These are phyloP conservation scores for Hycleus phaleratus DNA, from an alignment of 1,140 invertebrate genomes.

Conservation along the genomic window DNA sequence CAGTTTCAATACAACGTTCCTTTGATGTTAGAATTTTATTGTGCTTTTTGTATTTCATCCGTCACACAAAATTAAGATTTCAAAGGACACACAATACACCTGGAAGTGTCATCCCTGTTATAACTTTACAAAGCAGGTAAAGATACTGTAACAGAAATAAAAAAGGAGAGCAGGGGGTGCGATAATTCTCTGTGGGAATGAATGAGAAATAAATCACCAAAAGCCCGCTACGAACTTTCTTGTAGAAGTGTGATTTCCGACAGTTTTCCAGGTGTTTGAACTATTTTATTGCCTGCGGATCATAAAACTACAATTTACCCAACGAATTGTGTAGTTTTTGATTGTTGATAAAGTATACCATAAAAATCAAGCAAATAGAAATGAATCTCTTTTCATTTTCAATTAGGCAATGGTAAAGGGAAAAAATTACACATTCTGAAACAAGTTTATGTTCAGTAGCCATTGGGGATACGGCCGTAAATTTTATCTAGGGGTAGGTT, in stretches of 20 bases:
- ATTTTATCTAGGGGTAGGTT: no score
- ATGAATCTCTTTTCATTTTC: no score
- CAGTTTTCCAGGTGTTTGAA: slow-evolving; percentile 23
- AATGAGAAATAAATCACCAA: slow-evolving; percentile 22
- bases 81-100: slow-evolving; percentile 15
- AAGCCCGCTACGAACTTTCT: slow-evolving; percentile 3
- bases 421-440: no score
- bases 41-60: background rate
- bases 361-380: no score
- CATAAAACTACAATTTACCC: slow-evolving; percentile 24
- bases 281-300: slow-evolving; percentile 23
- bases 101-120: slow-evolving; percentile 21
- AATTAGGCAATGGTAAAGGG: no score
- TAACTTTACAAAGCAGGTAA: slow-evolving; percentile 16
- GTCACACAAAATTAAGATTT: slow-evolving; percentile 27
- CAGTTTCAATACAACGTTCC: background rate
- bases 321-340: background rate
- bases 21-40: background rate
- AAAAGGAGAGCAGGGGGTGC: slow-evolving; percentile 2
- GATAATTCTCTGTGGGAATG: slow-evolving; percentile 19
- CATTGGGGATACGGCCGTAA: no score
- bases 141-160: background rate
- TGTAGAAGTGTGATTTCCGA: slow-evolving; percentile 26
- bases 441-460: no score
- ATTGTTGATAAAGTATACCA: no score